A percentile compares a stretch with the other conserved stretches of the same genome.
Conservation (phyloP, 2,113 vertebrate species). For the Megaptera novaeangliae region DNA sequence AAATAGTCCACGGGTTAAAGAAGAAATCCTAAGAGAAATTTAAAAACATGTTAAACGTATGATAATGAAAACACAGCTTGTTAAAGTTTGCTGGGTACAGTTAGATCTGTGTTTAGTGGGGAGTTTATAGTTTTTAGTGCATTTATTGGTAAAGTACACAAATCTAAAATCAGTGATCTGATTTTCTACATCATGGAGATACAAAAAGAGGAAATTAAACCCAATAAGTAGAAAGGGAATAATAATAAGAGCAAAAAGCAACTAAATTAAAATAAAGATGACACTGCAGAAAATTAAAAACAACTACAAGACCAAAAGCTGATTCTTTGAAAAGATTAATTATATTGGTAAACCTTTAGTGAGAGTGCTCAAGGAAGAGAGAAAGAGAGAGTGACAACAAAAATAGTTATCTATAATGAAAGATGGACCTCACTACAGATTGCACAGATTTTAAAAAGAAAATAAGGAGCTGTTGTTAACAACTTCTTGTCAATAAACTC, state of each 20-base stretch:
- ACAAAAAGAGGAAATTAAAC: neutral
- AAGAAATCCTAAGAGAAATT: neutral
- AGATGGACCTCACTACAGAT: neutral
- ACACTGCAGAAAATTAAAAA: neutral
- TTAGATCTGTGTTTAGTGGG: neutral
- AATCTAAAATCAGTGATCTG: neutral
- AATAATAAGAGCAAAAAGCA: neutral
- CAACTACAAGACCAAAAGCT: neutral
- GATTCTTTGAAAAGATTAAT: neutral
- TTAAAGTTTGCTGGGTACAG: neutral
- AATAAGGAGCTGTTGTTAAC: neutral
- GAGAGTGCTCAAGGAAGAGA: neutral
- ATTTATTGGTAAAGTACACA: neutral
- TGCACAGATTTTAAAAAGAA: neutral
- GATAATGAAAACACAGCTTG: neutral
- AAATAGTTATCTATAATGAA: neutral
- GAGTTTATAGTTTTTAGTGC: neutral
- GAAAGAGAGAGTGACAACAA: neutral
- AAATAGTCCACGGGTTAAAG: neutral
- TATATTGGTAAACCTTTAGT: neutral
- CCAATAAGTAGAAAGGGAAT: neutral
- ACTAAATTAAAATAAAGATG: neutral
- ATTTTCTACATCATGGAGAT: neutral
- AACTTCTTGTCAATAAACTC: neutral
- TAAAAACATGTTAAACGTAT: neutral